Conservation (phyloP, 2,888 invertebrate genomes). For the Limnephilus marmoratus region DNA sequence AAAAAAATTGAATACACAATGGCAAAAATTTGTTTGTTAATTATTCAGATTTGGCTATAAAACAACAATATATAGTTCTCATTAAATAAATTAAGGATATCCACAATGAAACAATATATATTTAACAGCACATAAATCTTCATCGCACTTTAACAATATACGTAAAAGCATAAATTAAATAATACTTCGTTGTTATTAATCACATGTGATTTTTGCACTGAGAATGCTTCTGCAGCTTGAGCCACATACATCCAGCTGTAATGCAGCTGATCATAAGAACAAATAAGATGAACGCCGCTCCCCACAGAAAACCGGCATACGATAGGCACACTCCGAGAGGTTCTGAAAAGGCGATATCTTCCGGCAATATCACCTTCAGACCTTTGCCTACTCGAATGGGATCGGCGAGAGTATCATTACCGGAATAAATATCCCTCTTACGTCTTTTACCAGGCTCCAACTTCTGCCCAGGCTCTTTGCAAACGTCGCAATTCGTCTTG, state of each 20-base stretch:
- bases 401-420: conserved; percentile 77
- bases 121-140: neutral
- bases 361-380: conserved; percentile 82
- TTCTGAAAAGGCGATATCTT: conserved; percentile 77
- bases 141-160: neutral
- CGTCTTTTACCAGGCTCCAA: conserved; percentile 74
- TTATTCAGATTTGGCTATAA: neutral
- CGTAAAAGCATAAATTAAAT: conserved; percentile 34
- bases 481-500: conserved; percentile 87
- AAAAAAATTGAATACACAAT: neutral
- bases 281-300: conserved; percentile 79
- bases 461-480: conserved; percentile 81
- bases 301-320: conserved; percentile 80
- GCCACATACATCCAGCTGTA: conserved; percentile 76
- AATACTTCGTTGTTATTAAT: conserved; percentile 42
- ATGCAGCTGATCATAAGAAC: conserved; percentile 79
- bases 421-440: conserved; percentile 73
- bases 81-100: neutral
- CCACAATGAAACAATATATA: neutral
- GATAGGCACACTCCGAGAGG: conserved; percentile 80
- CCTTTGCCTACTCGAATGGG: conserved; percentile 81
- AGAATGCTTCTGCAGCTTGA: conserved; percentile 71
- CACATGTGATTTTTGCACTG: conserved; percentile 64
- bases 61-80: neutral
- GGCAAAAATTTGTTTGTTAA: neutral